Evolutionary conservation across 2,888 invertebrate species (phyloP).

Genomic region (Protophormia terraenovae): DNA sequence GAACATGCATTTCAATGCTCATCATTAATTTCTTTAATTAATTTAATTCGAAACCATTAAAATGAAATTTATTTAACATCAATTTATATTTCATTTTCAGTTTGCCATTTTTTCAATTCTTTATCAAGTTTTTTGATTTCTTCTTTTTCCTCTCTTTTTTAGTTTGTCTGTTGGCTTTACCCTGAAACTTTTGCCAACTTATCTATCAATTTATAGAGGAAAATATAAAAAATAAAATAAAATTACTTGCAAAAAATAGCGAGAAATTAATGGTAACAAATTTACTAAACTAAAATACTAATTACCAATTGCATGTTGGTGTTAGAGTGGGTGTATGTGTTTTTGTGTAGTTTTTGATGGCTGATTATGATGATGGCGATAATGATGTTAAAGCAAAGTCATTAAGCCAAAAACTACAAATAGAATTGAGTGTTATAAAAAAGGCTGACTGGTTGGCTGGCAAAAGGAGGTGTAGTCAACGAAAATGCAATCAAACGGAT

Average conservation of each 20-base stretch:
- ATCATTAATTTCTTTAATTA: conserved; percentile 22
- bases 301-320: conserved; percentile 60
- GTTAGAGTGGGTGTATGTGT: not conserved
- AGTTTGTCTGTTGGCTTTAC: not conserved
- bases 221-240: not conserved
- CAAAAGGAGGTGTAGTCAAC: not conserved
- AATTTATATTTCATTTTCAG: not conserved
- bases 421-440: not conserved
- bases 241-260: too few relatives aligned
- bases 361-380: conserved; percentile 25
- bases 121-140: not conserved
- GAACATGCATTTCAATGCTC: not conserved
- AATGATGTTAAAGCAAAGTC: not conserved
- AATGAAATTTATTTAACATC: conserved; percentile 7
- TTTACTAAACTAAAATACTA: conserved; percentile 47
- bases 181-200: conserved; percentile 50
- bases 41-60: conserved; percentile 13
- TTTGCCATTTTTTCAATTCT: not conserved
- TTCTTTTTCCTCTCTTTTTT: not conserved
- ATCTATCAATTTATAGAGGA: conserved; percentile 52
- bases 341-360: conserved; percentile 9
- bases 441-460: not conserved
- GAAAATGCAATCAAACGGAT: conserved; percentile 64
- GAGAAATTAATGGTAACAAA: conserved; percentile 50
- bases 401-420: conserved; percentile 35